These are phyloP conservation scores for Coptodon bakossiorum DNA, from an alignment of 2,113 vertebrate species.

Conservation along the genomic window DNA sequence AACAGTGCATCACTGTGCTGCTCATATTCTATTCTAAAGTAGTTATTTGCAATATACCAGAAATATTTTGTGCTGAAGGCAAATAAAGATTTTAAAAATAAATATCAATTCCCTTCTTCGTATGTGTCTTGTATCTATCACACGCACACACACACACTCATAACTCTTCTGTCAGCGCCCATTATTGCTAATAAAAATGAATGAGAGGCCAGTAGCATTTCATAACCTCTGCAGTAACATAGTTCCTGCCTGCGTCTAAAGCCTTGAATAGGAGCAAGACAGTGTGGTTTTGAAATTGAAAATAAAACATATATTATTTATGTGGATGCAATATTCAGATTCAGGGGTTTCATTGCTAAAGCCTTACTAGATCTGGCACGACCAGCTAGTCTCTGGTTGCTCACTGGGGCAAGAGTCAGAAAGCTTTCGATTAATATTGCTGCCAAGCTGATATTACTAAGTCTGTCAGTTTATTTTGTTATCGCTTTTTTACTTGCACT, in stretches of 20 bases:
- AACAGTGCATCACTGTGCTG: background rate
- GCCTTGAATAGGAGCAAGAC: background rate
- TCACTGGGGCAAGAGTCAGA: accelerated
- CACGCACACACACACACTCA: background rate
- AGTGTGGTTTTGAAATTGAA: background rate
- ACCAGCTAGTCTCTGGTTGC: background rate
- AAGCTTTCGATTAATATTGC: background rate
- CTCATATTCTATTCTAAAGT: background rate
- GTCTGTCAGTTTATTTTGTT: background rate
- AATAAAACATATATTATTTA: background rate
- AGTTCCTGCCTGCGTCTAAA: background rate
- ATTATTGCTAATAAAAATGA: background rate
- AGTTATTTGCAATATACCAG: background rate
- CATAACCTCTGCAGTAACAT: background rate
- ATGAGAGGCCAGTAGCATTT: background rate
- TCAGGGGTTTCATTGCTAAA: background rate
- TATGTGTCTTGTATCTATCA: background rate
- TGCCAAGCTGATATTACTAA: background rate
- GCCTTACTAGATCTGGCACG: background rate
- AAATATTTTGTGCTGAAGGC: background rate
- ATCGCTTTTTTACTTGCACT: background rate
- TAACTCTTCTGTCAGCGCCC: background rate
- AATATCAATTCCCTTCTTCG: background rate
- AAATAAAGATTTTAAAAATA: background rate
- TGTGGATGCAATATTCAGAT: background rate